Base-by-base conservation (phyloP, 1,140 invertebrate genomes). In the Ceratina japonica region DNA sequence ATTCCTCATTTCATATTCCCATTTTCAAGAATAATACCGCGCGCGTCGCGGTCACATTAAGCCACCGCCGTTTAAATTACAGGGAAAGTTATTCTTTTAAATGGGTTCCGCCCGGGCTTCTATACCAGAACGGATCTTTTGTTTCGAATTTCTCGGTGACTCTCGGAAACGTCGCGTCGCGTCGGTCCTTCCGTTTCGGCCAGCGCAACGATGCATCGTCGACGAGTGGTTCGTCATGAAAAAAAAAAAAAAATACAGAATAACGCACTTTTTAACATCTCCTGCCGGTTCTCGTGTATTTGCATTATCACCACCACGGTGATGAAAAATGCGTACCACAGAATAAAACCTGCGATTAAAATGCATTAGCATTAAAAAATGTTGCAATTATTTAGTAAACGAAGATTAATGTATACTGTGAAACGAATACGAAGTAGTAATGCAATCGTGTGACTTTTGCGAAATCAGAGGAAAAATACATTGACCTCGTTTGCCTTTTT, bases 321-420 rank as follows among this genome's bases (percentile, higher is more conserved):
- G 51, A 95, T 95, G 86, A 95, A 96, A 1, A 94, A n/a, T 16
- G 92, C 78, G 84, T 96, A 96, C 56, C 95, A 80, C 20, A 91
- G 51, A 24, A 96, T 92, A 82, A 95, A 94, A 80, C 90, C 90
- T 90, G 81, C n/a, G 88, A 89, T 81, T 76, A 80, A 86, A 84
- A 85, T 83, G 56, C 64, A 78, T 85, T 56, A 84, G 56, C 65
- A 69, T 84, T 85, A 77, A 74, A 58, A 74, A 83, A 62, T 16
- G 58, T 63, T 44, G 37, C 5, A 44, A 44, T 44, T 44, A 44
- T 7, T 10, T 44, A 8, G 10, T 7, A 8, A 44, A 44, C 37
- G 5, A 10, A 44, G 37, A 8, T 44, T 8, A 44, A 0, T 44
- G 37, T 44, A 44, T 44, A 44, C 5, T 44, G 37, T 44, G 37